These are phyloP conservation scores for Melanargia galathea DNA, from an alignment of 2,888 invertebrate species.

Conservation along the genomic window DNA sequence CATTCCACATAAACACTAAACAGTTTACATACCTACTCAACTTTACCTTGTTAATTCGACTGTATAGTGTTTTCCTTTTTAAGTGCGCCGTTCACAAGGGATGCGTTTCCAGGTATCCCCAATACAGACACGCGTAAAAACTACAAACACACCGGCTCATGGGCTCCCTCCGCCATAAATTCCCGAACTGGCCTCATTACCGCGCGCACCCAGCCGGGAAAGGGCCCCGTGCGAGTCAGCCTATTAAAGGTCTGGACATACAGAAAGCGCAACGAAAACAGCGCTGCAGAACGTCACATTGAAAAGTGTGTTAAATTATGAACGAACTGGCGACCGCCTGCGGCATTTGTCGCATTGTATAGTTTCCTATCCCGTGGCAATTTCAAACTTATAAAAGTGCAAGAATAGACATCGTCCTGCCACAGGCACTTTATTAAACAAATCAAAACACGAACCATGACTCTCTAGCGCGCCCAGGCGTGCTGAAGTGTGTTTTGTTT, in stretches of 20 bases:
- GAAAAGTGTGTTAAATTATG: no score
- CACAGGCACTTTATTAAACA: no score
- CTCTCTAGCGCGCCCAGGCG: no score
- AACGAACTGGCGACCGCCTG: no score
- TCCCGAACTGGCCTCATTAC: conserved; percentile 54
- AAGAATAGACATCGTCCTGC: no score
- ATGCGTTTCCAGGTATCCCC: conserved; percentile 44
- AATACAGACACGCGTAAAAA: conserved; percentile 69
- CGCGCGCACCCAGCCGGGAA: conserved; percentile 26
- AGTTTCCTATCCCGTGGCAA: no score
- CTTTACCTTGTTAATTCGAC: neutral
- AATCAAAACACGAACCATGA: no score
- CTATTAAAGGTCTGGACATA: neutral
- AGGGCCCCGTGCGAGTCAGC: conserved; percentile 9
- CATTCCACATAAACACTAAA: neutral
- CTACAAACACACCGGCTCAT: conserved; percentile 74
- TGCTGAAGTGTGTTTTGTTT: no score
- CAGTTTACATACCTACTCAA: neutral
- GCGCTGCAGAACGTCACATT: no score
- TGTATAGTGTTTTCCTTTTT: neutral
- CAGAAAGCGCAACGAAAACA: neutral
- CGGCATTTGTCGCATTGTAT: no score
- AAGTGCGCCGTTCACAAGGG: conserved; percentile 11
- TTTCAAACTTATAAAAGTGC: no score
- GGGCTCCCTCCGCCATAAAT: conserved; percentile 63